Percentiles rank a stretch among this genome's conserved stretches.
Conservation (phyloP, 1,140 invertebrate genomes). For the Neodiprion fabricii region DNA sequence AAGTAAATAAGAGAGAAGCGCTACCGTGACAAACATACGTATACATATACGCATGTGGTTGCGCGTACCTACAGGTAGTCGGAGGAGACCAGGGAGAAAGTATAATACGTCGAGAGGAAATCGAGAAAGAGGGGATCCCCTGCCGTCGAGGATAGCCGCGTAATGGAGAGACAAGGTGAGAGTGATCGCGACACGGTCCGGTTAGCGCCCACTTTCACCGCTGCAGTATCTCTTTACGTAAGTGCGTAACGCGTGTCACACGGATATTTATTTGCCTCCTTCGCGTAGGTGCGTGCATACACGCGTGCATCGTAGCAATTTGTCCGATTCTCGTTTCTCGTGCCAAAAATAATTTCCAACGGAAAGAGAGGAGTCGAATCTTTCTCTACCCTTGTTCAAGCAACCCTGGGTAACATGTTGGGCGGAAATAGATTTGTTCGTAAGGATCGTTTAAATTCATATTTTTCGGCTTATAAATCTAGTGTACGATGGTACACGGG, state of each 20-base stretch:
- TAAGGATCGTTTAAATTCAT: no score
- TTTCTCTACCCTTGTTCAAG: no score
- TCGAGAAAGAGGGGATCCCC: neutral
- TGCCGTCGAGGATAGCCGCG: neutral
- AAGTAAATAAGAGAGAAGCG: neutral
- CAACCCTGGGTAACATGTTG: no score
- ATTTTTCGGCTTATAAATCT: no score
- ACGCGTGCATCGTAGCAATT: no score
- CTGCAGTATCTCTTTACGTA: conserved; percentile 2
- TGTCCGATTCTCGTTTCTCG: no score
- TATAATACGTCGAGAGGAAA: neutral
- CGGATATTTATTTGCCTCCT: conserved; percentile 11
- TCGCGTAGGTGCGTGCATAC: neutral
- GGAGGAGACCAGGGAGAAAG: neutral
- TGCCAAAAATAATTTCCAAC: no score
- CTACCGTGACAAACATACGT: no score
- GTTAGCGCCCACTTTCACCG: neutral
- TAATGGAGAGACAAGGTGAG: neutral
- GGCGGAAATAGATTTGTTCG: no score
- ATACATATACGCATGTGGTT: no score
- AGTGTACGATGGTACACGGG: no score
- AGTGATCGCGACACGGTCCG: conserved; percentile 14
- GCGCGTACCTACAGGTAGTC: neutral
- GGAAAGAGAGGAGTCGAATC: no score
- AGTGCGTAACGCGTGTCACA: conserved; percentile 10